A percentile compares a stretch with the other conserved stretches of the same genome.
phyloP scores from a whole-genome alignment of 2,888 invertebrate species.

The Aphidoletes aphidimyza region DNA sequence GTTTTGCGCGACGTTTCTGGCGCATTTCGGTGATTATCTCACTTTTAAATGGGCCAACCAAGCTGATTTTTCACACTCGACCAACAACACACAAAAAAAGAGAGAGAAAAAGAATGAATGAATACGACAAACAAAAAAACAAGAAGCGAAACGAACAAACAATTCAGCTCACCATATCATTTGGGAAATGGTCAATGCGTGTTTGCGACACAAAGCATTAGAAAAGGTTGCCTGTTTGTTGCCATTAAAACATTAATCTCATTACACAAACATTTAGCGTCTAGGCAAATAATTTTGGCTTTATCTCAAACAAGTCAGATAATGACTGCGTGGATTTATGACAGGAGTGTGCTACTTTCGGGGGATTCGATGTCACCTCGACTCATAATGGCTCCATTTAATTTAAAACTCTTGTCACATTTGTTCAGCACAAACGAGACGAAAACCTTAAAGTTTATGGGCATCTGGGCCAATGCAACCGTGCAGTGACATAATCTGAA shows the following conservation, averaged over 20 bases:
- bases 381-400: not conserved
- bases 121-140: not conserved
- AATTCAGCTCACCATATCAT: not conserved
- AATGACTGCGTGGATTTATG: conserved; percentile 21
- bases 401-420: not conserved
- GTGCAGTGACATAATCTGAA: too few relatives aligned
- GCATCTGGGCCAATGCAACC: too few relatives aligned
- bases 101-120: not conserved
- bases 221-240: conserved; percentile 12
- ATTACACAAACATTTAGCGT: conserved; percentile 15
- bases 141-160: not conserved
- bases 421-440: not conserved
- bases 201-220: not conserved
- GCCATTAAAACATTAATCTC: conserved; percentile 26
- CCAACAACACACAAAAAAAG: not conserved
- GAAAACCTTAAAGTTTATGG: not conserved
- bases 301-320: conserved; percentile 2
- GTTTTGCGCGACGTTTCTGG: conserved; percentile 21
- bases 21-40: conserved; percentile 20
- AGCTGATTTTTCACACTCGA: not conserved
- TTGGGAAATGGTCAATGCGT: conserved; percentile 38
- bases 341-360: not conserved
- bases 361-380: not conserved
- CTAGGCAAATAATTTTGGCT: conserved; percentile 21
- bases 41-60: not conserved